Evolutionary conservation across 1,140 invertebrate species (phyloP).

Genomic region (Elysia chlorotica): DNA sequence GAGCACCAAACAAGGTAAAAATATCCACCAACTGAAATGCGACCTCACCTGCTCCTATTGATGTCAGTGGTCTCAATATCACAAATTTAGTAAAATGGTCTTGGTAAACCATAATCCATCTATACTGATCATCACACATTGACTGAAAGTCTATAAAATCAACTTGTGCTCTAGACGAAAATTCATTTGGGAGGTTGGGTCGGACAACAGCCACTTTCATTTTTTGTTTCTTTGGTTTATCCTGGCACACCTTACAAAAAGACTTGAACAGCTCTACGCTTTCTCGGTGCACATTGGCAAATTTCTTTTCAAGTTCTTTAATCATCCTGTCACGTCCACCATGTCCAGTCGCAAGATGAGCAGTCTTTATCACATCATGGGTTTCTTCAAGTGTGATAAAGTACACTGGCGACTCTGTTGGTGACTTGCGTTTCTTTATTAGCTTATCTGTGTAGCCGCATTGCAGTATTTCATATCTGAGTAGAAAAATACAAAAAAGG

Average conservation of each 20-base stretch:
- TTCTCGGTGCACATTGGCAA: neutral
- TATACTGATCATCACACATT: neutral
- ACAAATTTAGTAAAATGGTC: neutral
- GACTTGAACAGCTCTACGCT: neutral
- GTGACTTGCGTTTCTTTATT: neutral
- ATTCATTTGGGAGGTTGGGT: neutral
- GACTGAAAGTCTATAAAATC: neutral
- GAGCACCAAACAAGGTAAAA: neutral
- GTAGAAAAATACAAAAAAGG: too few species aligned
- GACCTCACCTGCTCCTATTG: neutral
- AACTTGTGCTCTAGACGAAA: neutral
- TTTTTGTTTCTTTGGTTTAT: neutral
- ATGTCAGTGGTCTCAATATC: neutral
- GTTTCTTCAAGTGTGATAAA: neutral
- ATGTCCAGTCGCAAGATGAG: neutral
- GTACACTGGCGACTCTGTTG: neutral
- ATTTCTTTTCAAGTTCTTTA: neutral
- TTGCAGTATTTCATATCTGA: neutral
- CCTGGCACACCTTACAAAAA: neutral
- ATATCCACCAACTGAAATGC: neutral
- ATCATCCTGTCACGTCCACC: neutral
- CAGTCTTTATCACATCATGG: neutral
- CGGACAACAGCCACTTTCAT: neutral
- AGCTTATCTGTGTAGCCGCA: neutral
- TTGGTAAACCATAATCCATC: neutral